Conservation (phyloP, 2,797 vertebrate genomes). For the Malacoraja senta region DNA sequence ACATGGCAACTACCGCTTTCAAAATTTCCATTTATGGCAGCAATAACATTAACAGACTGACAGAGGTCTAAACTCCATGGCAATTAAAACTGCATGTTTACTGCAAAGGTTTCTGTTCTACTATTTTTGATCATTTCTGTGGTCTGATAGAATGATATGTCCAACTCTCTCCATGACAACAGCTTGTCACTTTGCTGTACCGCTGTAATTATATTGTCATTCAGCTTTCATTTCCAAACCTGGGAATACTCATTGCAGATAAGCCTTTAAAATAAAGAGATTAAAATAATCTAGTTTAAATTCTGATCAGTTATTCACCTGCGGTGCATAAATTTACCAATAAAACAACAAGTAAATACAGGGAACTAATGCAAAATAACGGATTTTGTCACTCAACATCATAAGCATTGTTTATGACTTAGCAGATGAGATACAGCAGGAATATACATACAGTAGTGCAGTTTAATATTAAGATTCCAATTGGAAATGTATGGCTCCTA, state of each 20-base stretch:
- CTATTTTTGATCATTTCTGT: conserved; percentile 10
- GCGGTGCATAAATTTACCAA: neutral
- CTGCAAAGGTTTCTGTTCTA: conserved; percentile 16
- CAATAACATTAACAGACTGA: conserved; percentile 28
- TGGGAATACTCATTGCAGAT: neutral
- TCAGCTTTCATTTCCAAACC: neutral
- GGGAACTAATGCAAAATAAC: neutral
- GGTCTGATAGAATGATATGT: conserved; percentile 5
- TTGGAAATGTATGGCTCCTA: neutral
- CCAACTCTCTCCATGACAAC: conserved; percentile 16
- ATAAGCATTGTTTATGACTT: neutral
- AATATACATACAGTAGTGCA: neutral
- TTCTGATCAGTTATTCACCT: neutral
- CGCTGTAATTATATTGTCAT: neutral
- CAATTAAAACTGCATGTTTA: conserved; percentile 13
- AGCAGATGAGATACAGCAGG: neutral
- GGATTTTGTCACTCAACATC: neutral
- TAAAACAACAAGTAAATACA: neutral
- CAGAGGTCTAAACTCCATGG: conserved; percentile 25
- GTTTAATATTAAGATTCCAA: neutral
- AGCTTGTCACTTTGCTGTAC: neutral
- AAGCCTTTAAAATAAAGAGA: neutral
- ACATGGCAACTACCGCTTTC: neutral
- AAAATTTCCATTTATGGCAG: conserved; percentile 22
- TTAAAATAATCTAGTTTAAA: neutral